phyloP scores from a whole-genome alignment of 2,113 vertebrate species.

The Percina caprodes region DNA sequence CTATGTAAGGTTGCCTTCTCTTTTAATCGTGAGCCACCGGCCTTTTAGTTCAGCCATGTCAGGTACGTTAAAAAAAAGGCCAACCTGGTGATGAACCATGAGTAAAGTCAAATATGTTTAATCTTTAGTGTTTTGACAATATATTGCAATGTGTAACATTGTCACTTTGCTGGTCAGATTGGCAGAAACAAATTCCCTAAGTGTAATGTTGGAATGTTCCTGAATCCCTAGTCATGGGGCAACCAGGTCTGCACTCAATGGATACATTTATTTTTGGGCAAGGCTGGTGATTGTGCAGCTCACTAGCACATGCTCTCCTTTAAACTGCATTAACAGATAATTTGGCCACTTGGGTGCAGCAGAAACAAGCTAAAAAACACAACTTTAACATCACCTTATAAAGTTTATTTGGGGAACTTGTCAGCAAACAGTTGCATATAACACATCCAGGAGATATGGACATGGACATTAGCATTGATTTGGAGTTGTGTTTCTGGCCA shows the following conservation, averaged over 20 bases:
- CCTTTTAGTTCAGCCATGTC: constrained; percentile 43
- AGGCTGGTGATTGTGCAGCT: constrained; percentile 60
- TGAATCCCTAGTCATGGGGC: constrained; percentile 40
- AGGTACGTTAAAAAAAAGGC: constrained; percentile 26
- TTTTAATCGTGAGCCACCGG: constrained; percentile 53
- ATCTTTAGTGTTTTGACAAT: constrained; percentile 15
- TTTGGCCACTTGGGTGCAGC: neutral
- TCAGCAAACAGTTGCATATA: neutral
- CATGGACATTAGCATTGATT: neutral
- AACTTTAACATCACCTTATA: neutral
- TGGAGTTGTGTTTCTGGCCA: neutral
- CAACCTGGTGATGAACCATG: constrained; percentile 35
- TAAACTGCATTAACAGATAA: constrained; percentile 8
- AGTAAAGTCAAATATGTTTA: constrained; percentile 9
- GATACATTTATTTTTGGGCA: constrained; percentile 66
- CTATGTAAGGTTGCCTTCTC: constrained; percentile 70
- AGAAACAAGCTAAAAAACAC: constrained; percentile 8
- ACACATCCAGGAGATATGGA: neutral
- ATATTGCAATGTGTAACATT: neutral
- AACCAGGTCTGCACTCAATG: constrained; percentile 52
- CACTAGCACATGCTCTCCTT: constrained; percentile 46
- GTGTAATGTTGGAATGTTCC: constrained; percentile 45
- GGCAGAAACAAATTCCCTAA: constrained; percentile 28
- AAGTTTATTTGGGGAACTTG: neutral
- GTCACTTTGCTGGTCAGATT: constrained; percentile 34